Base-by-base conservation (phyloP, 2,888 invertebrate species). In the Panopea generosa region DNA sequence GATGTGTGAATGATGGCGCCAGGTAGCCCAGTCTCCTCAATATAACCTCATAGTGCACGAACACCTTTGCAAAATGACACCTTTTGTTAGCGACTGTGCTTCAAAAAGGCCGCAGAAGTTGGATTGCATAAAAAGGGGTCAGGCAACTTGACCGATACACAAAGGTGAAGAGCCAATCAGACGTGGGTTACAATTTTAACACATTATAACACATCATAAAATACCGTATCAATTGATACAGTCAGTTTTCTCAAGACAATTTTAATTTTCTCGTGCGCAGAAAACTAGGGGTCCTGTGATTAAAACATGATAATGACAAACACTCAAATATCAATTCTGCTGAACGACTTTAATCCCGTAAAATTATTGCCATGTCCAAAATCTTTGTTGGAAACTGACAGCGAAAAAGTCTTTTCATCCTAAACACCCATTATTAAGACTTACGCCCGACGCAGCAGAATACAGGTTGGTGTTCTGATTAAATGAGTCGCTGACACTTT, bases 161-260 rank as follows among this genome's bases (percentile, higher is more conserved):
- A 24, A 40, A 3, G 26, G 24, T 52, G 50, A 62, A 50, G 50
- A 53, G 52, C 33, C 62, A 38, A 14, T 52, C 9, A 24, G 53
- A 33, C 62, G 11, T 9, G 24, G 26, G 24, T 38, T 50, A 38
- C 53, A 52, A 62, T 62, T 53, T 52, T 62, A 52, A 62, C 62
- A 62, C 62, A 49, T 62, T 29, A 52, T 62, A 52, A 62, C 62
- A 62, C 62, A 49, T 62, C 49, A 52, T 62, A 62, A 62, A 52
- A 49, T 38, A 40, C 22, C 52, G 22, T 52, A 52, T 52, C 62
- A 52, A 62, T 52, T 52, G 38, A 62, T 40, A 52, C 29, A 62
- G 62, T 52, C 62, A 38, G 49, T 22, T 53, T 38, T 53, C n/a
- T 62, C 52, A 38, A 33, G 33, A 33, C 33, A 33, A 7, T 4